Percentiles rank a stretch among this genome's conserved stretches.
Evolutionary conservation across 2,797 vertebrate genomes (phyloP).

Genomic region (Glossophaga mutica): DNA sequence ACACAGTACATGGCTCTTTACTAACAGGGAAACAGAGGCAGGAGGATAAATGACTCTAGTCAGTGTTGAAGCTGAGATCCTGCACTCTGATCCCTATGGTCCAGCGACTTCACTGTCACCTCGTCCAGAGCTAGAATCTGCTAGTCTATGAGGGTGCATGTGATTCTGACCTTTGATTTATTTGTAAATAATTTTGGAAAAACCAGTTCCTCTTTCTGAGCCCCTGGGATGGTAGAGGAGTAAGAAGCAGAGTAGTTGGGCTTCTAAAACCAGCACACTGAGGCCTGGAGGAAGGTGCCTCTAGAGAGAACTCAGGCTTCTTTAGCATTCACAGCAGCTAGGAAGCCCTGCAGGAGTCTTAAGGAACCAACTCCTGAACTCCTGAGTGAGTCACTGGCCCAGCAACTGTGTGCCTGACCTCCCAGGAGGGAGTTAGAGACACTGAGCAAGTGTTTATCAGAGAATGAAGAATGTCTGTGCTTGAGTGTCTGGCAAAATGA

Average conservation of each 20-base stretch:
- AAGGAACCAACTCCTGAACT: background rate
- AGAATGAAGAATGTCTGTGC: background rate
- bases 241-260: background rate
- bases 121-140: background rate
- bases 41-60: background rate
- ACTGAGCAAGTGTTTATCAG: background rate
- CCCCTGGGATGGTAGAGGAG: background rate
- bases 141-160: background rate
- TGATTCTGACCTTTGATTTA: constrained; percentile 9
- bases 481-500: background rate
- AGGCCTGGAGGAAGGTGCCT: background rate
- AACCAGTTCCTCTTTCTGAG: background rate
- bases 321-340: background rate
- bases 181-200: background rate
- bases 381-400: background rate
- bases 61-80: background rate
- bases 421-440: background rate
- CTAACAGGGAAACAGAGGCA: background rate
- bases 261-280: background rate
- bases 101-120: background rate
- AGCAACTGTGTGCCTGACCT: background rate
- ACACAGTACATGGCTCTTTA: background rate
- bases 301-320: background rate
- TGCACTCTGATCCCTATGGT: rapidly evolving
- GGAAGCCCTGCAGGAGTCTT: background rate